Base-by-base conservation (phyloP, 2,797 vertebrate species). In the Cynopterus sphinx region DNA sequence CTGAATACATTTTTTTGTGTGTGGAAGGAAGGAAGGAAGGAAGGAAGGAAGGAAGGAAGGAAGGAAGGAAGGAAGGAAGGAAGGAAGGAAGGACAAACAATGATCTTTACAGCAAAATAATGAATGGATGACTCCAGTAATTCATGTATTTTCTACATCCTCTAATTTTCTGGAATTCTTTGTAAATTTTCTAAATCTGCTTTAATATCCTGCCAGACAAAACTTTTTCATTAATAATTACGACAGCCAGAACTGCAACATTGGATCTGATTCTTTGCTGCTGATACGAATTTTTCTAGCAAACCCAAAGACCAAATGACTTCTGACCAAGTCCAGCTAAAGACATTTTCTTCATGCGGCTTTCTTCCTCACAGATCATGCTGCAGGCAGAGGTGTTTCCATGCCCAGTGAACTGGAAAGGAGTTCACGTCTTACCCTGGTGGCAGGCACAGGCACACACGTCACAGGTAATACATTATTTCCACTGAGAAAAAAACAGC, bases 61-160 rank as follows among this genome's bases (percentile, higher is more conserved):
- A 10, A 19, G 6, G 33, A 26, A 3, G 0, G 9, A 6, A 2
- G 5, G 26, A 7, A 55, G 17, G 1, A 3, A 1, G 1, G 6
- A 24, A 24, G 4, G 28, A 36, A 24, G 33, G 11, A 24, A 16
- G 36, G 36, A 31, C 39, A 43, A 31, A 81, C 12, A 21, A 79
- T 19, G 1, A 61, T 19, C 4, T 59, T 61, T 16, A 22, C 8
- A 70, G 36, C 21, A 28, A 53, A 65, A 31, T 36, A 16, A 31
- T 26, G 16, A 39, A 26, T 2, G 6, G 53, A 33, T 3, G 13
- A 39, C 1, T 43, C 5, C 74, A 15, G 17, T 10, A 19, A 26
- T 21, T 91, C 41, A 0, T 15, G 0, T 1, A 2, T 53, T 22
- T 86, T 57, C 51, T 21, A 19, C 5, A 28, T 0, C 19, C 71